phyloP scores from a whole-genome alignment of 1,140 invertebrate species.

The Samia ricini region DNA sequence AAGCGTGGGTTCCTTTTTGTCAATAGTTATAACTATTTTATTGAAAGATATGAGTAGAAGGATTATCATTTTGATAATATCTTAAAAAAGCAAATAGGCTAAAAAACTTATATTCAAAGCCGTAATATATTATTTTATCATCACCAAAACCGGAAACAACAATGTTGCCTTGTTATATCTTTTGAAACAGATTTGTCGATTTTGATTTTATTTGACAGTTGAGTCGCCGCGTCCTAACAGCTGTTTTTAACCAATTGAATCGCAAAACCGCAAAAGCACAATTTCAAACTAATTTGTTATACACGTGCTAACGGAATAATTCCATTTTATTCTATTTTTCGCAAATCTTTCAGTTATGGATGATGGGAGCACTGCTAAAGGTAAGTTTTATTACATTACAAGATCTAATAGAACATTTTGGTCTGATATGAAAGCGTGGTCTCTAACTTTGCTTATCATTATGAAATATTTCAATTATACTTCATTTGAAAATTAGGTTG shows the following conservation, averaged over 20 bases:
- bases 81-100: too few relatives aligned
- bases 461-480: neutral
- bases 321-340: neutral
- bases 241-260: constrained; percentile 54
- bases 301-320: constrained; percentile 45
- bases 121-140: neutral
- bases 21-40: too few relatives aligned
- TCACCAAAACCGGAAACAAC: constrained; percentile 9
- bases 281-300: constrained; percentile 43
- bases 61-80: too few relatives aligned
- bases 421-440: constrained; percentile 26
- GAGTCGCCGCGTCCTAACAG: constrained; percentile 65
- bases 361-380: constrained; percentile 52
- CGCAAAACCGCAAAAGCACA: constrained; percentile 25
- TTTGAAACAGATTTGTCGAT: constrained; percentile 35
- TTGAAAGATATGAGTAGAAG: too few relatives aligned
- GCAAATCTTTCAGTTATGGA: constrained; percentile 42
- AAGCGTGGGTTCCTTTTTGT: too few relatives aligned
- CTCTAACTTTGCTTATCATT: neutral
- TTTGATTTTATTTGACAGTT: constrained; percentile 59
- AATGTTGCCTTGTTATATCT: constrained; percentile 30
- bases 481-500: neutral
- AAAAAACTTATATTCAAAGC: too few relatives aligned
- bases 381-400: constrained; percentile 23
- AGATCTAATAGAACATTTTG: constrained; percentile 1